Percentiles rank a stretch among this genome's conserved stretches.
Conservation (phyloP, 2,888 invertebrate genomes). For the Ophonus ardosiacus region DNA sequence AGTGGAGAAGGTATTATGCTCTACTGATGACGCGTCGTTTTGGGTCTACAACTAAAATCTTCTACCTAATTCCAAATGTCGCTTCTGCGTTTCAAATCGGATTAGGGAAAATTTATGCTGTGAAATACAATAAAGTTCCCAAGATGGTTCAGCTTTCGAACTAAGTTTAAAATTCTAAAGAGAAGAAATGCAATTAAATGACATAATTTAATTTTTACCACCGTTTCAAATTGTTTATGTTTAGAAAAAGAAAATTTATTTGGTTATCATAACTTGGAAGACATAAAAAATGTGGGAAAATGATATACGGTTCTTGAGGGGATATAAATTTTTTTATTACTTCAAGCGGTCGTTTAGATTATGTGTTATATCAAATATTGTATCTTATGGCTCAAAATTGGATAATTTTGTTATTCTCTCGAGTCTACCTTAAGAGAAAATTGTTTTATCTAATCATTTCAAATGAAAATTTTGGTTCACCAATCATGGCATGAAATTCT, state of each 20-base stretch:
- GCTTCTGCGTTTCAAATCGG: background rate
- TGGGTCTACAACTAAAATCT: background rate
- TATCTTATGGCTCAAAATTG: too few species aligned
- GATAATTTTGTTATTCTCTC: too few species aligned
- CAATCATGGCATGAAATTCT: too few species aligned
- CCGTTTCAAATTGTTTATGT: background rate
- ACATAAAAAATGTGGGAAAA: too few species aligned
- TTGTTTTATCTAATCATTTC: too few species aligned
- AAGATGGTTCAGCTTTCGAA: background rate
- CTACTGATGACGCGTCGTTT: background rate
- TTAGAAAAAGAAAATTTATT: background rate
- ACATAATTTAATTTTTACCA: background rate
- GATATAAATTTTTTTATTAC: background rate
- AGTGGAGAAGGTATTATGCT: background rate
- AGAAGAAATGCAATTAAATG: background rate
- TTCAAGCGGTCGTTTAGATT: background rate
- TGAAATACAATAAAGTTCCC: conserved; percentile 10
- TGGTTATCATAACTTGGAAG: too few species aligned
- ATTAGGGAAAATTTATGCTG: conserved; percentile 25
- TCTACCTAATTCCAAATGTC: background rate
- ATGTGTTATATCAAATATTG: background rate
- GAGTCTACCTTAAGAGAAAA: too few species aligned
- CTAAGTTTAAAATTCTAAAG: background rate
- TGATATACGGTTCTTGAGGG: background rate
- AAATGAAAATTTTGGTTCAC: too few species aligned